Evolutionary conservation across 1,140 invertebrate genomes (phyloP), one percentile per base, ranked within the genome.

Genomic region (Sinonovacula constricta): DNA sequence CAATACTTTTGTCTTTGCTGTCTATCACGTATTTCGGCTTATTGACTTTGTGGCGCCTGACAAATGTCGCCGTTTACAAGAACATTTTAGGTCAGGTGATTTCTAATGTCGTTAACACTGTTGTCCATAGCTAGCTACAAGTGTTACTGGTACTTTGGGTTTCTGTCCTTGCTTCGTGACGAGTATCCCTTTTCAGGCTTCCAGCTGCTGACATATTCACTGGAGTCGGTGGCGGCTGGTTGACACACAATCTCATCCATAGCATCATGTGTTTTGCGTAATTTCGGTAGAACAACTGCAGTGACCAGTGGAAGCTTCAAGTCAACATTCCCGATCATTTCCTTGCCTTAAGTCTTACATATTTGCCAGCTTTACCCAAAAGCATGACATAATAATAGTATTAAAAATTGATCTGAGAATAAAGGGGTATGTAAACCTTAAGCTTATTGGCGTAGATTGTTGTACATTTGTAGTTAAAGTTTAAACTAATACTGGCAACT

Each of bases 181-280:
- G 31, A 10, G n/a, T 69, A 22, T 39, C 18, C 33, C 45, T 76
- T 28, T 76, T 63, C 39, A 28, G 10, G 18, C 39, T 45, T 1
- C 39, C 57, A 3, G 60, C 62, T 28, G 59, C 14, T 15, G 72
- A 76, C 4, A 45, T n/a, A 2, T 78, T 59, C 22, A 69, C 57
- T 1, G 75, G 75, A 7, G 75, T 78, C 7, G 75, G 67, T 5
- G 75, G 75, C 12, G 75, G 75, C 51, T 78, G 75, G n/a, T 78
- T 78, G 14, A 69, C 54, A 5, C 36, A 62, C 5, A 39, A 78
- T 69, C 45, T 78, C 75, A 31, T 78, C 75, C 10, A 78, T 33
- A 60, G 33, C 39, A 54, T 78, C 75, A 26, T 59, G 36, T 28
- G 75, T 22, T 49, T 62, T 78, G 24, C 31, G 34, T 33, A 78